Base-by-base conservation (phyloP, 2,113 vertebrate genomes). In the Aramus guarauna region DNA sequence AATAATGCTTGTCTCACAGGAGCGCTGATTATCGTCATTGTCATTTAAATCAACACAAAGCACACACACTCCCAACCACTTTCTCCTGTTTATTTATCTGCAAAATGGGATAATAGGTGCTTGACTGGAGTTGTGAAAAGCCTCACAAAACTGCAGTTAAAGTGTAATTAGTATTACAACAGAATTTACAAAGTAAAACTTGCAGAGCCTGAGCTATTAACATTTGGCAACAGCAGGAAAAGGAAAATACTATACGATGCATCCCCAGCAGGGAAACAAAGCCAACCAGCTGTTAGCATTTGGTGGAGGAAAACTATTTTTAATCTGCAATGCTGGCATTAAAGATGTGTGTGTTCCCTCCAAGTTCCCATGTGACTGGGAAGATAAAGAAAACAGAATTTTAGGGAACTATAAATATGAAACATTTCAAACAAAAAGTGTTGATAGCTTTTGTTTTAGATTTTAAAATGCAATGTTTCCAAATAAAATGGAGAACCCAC, bases 391-490 rank as follows among this genome's bases (percentile, higher is more conserved):
- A 87, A 93, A 91, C 79, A 85, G 66, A 87, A 83, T 87, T 94
- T 85, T 53, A 91, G 88, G 74, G 94, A 97, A 97, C 86, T 79
- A 95, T 96, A 97, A 96, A 96, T 67, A 93, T n/a, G 72, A 90
- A 96, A 27, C 22, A 94, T 87, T 96, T 98, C 89, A 97, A 96
- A 87, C 83, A 82, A 97, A 96, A 94, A 36, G 94, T 83, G 94
- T 93, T 97, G 95, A 97, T 97, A 96, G 93, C 66, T 97, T 98
- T 98, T 97, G 94, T 56, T 98, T 97, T 94, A 89, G 84, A 97
- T 98, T 98, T 98, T 98, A 97, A 98, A 98, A 97, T 68, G 85
- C 77, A 95, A 85, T 27, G 27, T 88, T 97, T 98, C 97, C 97
- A 98, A 98, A 97, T 92, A 93, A 98, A 98, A 98, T 80, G 82